Evolutionary conservation across 2,113 vertebrate species (phyloP), one percentile per base, ranked within the genome.

Genomic region (Ciconia boyciana): DNA sequence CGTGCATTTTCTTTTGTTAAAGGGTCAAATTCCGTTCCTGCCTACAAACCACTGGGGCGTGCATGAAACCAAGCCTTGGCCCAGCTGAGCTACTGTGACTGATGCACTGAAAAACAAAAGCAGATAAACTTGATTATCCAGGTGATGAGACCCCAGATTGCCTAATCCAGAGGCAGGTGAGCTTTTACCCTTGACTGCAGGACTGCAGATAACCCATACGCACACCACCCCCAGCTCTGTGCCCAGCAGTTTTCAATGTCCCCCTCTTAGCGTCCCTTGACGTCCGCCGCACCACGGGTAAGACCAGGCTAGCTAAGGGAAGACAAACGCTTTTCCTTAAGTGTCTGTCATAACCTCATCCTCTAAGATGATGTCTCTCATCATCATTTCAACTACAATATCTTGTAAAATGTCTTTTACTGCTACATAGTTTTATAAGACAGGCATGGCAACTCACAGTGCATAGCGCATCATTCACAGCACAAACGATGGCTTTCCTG

Each of bases 251-350:
- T 79, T 66, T 52, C 61, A 55, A 34, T 11, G 15, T 17, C 31
- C 39, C 64, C 19, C 13, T 76, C 2, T 0, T 4, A 12, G 6
- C 0, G 0, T 36, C 28, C 46, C 32, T 58, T 8, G 0, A 15
- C 48, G 31, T n/a, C 48, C 55, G 21, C 28, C 58, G 55, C 51
- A 61, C 51, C 64, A 43, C 1, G 1, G 52, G 11, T 26, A 43
- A 78, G 43, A 55, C 11, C 21, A 54, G 25, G 28, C 29, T 32
- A 62, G 51, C 20, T 64, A 57, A 71, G 55, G 26, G 78, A 68
- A 89, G 39, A 48, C 13, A 70, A 58, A 70, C 2, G 0, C 29
- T 94, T 81, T 68, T 69, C 60, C 60, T 61, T 36, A 81, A 34
- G 43, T 28, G 20, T 64, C 87, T 57, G 2, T 25, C 57, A 69